Conservation (phyloP, 1,140 invertebrate genomes). For the Aculops lycopersici region DNA sequence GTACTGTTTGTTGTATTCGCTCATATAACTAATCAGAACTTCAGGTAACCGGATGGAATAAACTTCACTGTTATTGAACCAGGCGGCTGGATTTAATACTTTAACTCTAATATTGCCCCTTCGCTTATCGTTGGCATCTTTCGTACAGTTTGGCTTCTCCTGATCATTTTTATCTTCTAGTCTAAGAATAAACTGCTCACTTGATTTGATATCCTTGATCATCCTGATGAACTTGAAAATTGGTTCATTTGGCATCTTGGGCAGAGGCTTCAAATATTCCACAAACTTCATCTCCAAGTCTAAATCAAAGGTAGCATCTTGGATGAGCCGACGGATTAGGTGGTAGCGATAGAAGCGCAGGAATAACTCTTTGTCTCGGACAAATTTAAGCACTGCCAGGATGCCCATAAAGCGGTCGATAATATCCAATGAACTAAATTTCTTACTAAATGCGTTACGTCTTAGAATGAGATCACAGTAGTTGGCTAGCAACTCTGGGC, state of each 20-base stretch:
- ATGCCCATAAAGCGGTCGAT: conserved; percentile 69
- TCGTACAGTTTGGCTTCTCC: too few relatives aligned
- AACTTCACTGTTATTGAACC: conserved; percentile 58
- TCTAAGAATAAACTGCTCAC: conserved; percentile 16
- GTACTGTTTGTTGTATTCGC: conserved; percentile 44
- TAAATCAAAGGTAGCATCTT: conserved; percentile 84
- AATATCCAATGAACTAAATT: conserved; percentile 85
- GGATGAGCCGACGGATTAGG: conserved; percentile 65
- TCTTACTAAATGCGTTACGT: conserved; percentile 79
- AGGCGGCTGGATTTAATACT: conserved; percentile 92
- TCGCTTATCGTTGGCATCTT: too few relatives aligned
- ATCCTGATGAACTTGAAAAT: conserved; percentile 71
- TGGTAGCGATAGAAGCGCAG: conserved; percentile 98
- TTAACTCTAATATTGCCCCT: conserved; percentile 27
- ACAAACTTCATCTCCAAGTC: conserved; percentile 99
- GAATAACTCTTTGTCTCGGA: conserved; percentile 97
- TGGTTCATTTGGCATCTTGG: conserved; percentile 98
- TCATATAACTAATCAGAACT: conserved; percentile 90
- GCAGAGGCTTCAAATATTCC: conserved; percentile 47
- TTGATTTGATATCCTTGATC: conserved; percentile 89
- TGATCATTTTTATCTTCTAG: too few relatives aligned
- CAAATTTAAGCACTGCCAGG: conserved; percentile 82
- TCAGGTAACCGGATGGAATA: conserved; percentile 76
- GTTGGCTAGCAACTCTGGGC: conserved; percentile 89
- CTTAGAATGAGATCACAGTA: conserved; percentile 97